Conservation (phyloP, 2,888 invertebrate species). For the Eilema depressum region DNA sequence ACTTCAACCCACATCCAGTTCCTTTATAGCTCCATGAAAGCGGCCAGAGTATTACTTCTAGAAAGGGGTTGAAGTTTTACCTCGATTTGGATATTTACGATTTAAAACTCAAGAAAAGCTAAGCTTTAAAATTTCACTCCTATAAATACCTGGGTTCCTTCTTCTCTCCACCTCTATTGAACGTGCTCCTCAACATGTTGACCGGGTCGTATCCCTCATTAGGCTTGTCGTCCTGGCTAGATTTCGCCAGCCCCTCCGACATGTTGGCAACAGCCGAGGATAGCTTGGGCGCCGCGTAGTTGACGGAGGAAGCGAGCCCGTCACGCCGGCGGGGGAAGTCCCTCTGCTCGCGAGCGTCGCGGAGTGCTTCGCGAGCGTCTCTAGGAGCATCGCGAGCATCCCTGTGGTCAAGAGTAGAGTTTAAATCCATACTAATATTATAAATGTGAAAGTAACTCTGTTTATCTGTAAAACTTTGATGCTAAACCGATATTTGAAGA, state of each 20-base stretch:
- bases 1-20: neutral
- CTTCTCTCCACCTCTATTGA: slow-evolving; percentile 64
- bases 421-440: too few relatives aligned
- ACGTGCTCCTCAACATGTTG: slow-evolving; percentile 74
- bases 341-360: slow-evolving; percentile 37
- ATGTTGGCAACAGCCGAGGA: slow-evolving; percentile 59
- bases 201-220: slow-evolving; percentile 76
- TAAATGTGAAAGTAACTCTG: too few relatives aligned
- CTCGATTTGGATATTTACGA: neutral
- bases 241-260: slow-evolving; percentile 43
- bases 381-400: neutral
- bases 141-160: slow-evolving; percentile 45
- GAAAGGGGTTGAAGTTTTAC: neutral
- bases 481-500: too few relatives aligned
- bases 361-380: neutral
- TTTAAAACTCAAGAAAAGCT: neutral
- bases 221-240: slow-evolving; percentile 23
- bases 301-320: slow-evolving; percentile 60
- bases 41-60: neutral
- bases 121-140: neutral
- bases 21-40: neutral
- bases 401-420: neutral
- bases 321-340: slow-evolving; percentile 58
- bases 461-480: neutral
- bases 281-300: slow-evolving; percentile 56